Conservation (phyloP, 1,140 invertebrate genomes). For the Branchinecta lynchi region DNA sequence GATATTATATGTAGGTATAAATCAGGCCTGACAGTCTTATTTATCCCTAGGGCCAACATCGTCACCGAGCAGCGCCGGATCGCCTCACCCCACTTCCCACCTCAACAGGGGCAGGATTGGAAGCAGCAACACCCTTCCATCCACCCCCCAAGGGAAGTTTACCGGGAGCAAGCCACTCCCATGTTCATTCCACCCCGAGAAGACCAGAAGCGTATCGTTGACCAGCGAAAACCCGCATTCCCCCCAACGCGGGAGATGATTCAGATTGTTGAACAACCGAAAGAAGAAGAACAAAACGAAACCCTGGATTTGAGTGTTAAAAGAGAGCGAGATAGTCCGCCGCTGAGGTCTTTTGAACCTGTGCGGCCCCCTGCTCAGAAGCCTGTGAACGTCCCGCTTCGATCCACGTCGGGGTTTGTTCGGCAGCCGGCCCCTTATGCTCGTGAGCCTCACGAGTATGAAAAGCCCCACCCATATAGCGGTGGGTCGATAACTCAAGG, state of each 20-base stretch:
- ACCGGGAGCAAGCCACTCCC: not conserved
- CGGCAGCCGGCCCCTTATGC: conserved; percentile 15
- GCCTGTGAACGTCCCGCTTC: not conserved
- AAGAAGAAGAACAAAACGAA: not conserved
- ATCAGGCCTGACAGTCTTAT: too few species aligned
- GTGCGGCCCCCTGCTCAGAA: not conserved
- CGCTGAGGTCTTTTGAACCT: not conserved
- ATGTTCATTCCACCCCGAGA: not conserved
- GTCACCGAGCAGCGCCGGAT: not conserved
- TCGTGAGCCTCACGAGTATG: not conserved
- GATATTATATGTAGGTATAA: too few species aligned
- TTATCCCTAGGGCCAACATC: not conserved
- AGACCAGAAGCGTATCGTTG: not conserved
- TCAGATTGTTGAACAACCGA: not conserved
- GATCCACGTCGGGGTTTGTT: not conserved
- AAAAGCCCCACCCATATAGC: conserved; percentile 59
- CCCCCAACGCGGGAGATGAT: not conserved
- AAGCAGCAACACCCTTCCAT: not conserved
- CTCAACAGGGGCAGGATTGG: not conserved
- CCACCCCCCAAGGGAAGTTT: not conserved
- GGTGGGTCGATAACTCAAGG: conserved; percentile 27
- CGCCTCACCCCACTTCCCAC: not conserved
- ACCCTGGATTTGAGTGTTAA: conserved; percentile 3
- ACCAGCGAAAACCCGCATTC: not conserved
- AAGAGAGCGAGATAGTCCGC: not conserved